Evolutionary conservation across 1,140 invertebrate species (phyloP).

Genomic region (Camponotus vicinus): DNA sequence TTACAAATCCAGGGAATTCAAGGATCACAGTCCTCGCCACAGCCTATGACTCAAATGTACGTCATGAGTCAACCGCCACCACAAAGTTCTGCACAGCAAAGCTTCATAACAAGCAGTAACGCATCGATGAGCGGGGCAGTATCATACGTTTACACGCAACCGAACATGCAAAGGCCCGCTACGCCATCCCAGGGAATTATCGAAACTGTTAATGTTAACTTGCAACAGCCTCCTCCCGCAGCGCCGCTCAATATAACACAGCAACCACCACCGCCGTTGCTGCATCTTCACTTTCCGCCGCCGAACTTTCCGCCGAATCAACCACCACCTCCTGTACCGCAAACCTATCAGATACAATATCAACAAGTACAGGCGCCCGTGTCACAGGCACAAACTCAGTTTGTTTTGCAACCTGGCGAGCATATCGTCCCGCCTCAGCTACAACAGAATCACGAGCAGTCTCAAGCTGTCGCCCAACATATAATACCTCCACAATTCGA

Average conservation of each 20-base stretch:
- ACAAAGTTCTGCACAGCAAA: constrained; percentile 77
- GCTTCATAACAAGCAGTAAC: constrained; percentile 81
- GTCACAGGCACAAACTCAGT: constrained; percentile 81
- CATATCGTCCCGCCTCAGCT: constrained; percentile 79
- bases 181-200: constrained; percentile 82
- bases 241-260: constrained; percentile 81
- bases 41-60: constrained; percentile 84
- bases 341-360: constrained; percentile 85
- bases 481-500: constrained; percentile 81
- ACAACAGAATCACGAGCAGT: constrained; percentile 81
- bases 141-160: constrained; percentile 84
- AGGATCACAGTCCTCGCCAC: constrained; percentile 82
- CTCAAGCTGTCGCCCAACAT: constrained; percentile 76
- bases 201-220: constrained; percentile 83
- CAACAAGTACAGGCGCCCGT: constrained; percentile 79
- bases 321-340: constrained; percentile 83
- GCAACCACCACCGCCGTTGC: constrained; percentile 81
- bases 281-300: constrained; percentile 84
- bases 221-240: constrained; percentile 83
- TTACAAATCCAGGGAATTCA: constrained; percentile 83
- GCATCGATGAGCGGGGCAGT: constrained; percentile 80
- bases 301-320: constrained; percentile 84
- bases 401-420: constrained; percentile 82
- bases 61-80: constrained; percentile 85
- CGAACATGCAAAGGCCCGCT: constrained; percentile 79